These are phyloP conservation scores for Myopa tessellatipennis DNA, from an alignment of 2,888 invertebrate genomes.

Conservation along the genomic window DNA sequence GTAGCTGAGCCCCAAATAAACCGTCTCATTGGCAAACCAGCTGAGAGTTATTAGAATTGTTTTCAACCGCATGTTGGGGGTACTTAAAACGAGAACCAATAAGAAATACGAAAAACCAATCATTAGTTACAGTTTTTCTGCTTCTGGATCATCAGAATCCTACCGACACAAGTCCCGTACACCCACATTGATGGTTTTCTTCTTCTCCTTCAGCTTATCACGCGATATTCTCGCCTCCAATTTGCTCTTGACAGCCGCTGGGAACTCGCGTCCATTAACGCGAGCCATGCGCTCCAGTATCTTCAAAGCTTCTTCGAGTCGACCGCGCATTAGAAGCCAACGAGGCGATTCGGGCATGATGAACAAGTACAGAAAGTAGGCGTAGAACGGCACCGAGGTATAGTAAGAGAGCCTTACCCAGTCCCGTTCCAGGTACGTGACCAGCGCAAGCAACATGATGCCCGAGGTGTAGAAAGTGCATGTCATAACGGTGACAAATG, in stretches of 20 bases:
- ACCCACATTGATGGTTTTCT: constrained; percentile 68
- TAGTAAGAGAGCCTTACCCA: constrained; percentile 85
- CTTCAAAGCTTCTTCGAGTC: constrained; percentile 82
- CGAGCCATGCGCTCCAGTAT: constrained; percentile 82
- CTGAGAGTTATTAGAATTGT: constrained; percentile 86
- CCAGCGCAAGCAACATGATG: constrained; percentile 82
- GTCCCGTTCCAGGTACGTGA: constrained; percentile 86
- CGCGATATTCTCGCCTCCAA: constrained; percentile 79
- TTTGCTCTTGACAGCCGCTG: constrained; percentile 78
- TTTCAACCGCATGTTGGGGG: constrained; percentile 90
- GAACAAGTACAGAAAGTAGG: constrained; percentile 87
- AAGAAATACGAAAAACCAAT: background rate
- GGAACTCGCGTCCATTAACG: constrained; percentile 81
- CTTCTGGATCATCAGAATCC: constrained; percentile 9
- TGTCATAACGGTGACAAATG: constrained; percentile 92
- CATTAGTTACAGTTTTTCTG: background rate
- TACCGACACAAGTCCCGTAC: constrained; percentile 65
- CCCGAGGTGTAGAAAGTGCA: constrained; percentile 91
- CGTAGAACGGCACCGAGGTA: constrained; percentile 86
- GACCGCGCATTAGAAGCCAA: constrained; percentile 88
- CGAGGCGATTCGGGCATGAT: constrained; percentile 91
- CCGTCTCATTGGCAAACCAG: constrained; percentile 94
- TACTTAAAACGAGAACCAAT: constrained; percentile 66
- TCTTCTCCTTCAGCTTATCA: constrained; percentile 73
- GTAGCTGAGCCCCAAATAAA: constrained; percentile 91